Base-by-base conservation (phyloP, 2,888 invertebrate species). In the Ischnus inquisitorius region DNA sequence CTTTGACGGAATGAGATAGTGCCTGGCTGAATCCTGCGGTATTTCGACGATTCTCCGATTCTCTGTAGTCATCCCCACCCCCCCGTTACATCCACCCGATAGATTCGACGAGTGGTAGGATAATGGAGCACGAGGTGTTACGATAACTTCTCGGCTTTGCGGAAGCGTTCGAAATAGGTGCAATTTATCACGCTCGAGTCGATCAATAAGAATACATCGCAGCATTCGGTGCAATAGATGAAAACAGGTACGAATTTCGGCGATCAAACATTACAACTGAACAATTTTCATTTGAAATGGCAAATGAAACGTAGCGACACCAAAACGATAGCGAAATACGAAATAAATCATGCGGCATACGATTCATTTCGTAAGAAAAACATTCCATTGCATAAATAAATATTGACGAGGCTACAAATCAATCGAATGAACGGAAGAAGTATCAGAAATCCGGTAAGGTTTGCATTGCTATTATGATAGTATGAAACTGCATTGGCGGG, bases 1-100 rank as follows among this genome's bases (percentile, higher is more conserved):
- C 82, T 54, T 79, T 86, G 77, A 67, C 79, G 60, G 83, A 68
- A 60, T 74, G 64, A 68, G 69, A 71, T 64, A 60, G 74, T 75
- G 84, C 57, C 74, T 22, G 64, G 14, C 74, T 75, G 74, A 48
- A 48, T 34, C 14, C 28, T 5, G 46, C 48, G 64, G 74, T 75
- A 75, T 75, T 64, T 34, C 64, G 48, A 64, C 46, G 5, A 64
- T 74, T 74, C 74, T 64, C 46, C 34, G n/a, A 64, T 51, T 34
- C 64, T 48, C 62, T 34, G 10, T 10, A 34, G 16, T 16, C 16
- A 64, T 39, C 39, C 62, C 16, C 39, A 16, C 39, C 16, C 16
- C 39, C 39, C 39, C 16, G n/a, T n/a, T 16, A n/a, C 8, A 19
- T 75, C 64, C 3, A 14, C 12, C 64, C 5, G 48, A 46, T 64